Evolutionary conservation across 1,140 invertebrate species (phyloP), one percentile per base, ranked within the genome.

Genomic region (Dreissena polymorpha): DNA sequence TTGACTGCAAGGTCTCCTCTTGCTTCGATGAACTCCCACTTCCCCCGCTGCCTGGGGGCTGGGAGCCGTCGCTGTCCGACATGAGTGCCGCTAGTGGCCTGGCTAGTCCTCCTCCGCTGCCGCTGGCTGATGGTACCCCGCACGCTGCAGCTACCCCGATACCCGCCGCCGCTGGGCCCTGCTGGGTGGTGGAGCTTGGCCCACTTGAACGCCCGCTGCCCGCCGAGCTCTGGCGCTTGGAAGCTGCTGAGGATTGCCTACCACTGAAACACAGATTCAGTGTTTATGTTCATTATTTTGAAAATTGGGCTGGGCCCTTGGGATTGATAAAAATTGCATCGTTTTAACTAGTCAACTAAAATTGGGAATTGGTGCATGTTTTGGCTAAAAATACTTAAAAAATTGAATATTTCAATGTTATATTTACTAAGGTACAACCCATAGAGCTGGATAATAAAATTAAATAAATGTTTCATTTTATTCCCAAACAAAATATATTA

Each of bases 191-290:
- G 25, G 60, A 49, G 51, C 80, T 60, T 10, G 53, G 13, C 73
- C 77, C 63, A 29, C 74, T 81, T 2, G 39, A 39, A 76, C 50
- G 82, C 73, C 83, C 53, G 21, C 65, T 57, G 57, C 67, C 80
- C 76, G 80, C 77, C 65, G 69, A 69, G 64, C 84, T 67, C 82
- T 86, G 86, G 64, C 87, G 91, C 90, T 95, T 95, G 80, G 94
- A 92, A 83, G 93, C 93, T 86, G 95, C 91, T 85, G 94, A 94
- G 90, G 94, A 94, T 87, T 95, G 94, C 86, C 94, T 94, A 93
- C 94, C 94, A 90, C 93, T 94, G 80, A 29, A 91, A 86, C 67
- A 50, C 25, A 39, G 3, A 21, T 21, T 23, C 21, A 68, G 13
- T 18, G 23, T 12, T 67, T 14, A 67, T 57, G n/a, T 57, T 57